phyloP scores from a whole-genome alignment of 2,888 invertebrate species.

The Lacanobia oleracea region DNA sequence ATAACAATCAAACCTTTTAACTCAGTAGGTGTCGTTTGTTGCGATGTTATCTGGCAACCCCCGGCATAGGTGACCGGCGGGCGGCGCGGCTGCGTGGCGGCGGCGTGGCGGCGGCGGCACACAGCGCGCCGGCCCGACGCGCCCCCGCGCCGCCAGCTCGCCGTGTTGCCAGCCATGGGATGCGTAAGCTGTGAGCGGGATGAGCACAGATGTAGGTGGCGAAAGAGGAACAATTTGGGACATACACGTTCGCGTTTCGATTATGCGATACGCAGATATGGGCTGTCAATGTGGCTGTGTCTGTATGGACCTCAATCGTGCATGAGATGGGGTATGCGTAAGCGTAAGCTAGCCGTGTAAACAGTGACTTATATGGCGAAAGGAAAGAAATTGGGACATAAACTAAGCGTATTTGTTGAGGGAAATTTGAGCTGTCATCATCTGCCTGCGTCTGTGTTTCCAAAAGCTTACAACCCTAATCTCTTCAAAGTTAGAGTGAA shows the following conservation, averaged over 20 bases:
- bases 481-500: too few species aligned
- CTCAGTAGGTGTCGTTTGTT: constrained; percentile 49
- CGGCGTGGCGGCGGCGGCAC: constrained; percentile 39
- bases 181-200: constrained; percentile 19
- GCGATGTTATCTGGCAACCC: constrained; percentile 57
- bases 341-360: too few species aligned
- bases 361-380: too few species aligned
- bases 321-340: too few species aligned
- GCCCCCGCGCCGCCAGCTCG: constrained; percentile 56
- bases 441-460: too few species aligned
- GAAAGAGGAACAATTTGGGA: background rate
- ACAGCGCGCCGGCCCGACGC: constrained; percentile 62
- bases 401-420: too few species aligned
- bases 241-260: too few species aligned
- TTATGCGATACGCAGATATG: too few species aligned
- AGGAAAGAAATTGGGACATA: too few species aligned
- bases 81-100: constrained; percentile 51
- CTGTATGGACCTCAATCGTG: too few species aligned
- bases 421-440: background rate
- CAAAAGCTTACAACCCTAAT: too few species aligned
- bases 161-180: constrained; percentile 55
- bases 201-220: background rate
- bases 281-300: too few species aligned
- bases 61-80: constrained; percentile 64
- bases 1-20: constrained; percentile 4